Conservation (phyloP, 2,797 vertebrate species). For the Protonibea diacanthus region DNA sequence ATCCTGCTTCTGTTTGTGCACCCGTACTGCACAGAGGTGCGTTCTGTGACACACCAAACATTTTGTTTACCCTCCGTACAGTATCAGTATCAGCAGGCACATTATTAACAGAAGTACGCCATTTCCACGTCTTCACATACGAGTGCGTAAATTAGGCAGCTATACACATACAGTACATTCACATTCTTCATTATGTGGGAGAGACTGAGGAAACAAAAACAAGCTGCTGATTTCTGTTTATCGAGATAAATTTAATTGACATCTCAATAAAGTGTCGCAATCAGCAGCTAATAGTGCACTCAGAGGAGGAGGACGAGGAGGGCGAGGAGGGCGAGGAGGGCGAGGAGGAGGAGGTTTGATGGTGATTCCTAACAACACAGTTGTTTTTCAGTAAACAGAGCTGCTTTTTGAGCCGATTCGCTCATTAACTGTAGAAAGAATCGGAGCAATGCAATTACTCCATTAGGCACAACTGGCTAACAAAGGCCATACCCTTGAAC, state of each 20-base stretch:
- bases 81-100: neutral
- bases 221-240: conserved; percentile 9
- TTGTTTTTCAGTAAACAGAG: conserved; percentile 16
- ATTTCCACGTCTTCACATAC: conserved; percentile 1
- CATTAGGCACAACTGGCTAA: conserved; percentile 34
- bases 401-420: neutral
- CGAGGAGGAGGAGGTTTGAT: neutral
- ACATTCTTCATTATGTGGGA: neutral
- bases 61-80: neutral
- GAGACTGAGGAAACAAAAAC: neutral
- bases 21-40: neutral
- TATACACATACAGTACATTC: neutral
- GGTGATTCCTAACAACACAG: neutral
- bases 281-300: neutral
- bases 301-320: neutral
- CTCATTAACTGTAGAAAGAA: conserved; percentile 10
- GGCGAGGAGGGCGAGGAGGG: no score
- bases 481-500: conserved; percentile 51
- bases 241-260: neutral
- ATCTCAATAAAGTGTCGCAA: neutral
- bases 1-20: neutral
- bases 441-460: conserved; percentile 30
- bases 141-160: neutral
- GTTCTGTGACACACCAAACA: conserved; percentile 2
- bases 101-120: conserved; percentile 5